Evolutionary conservation across 1,140 invertebrate genomes (phyloP).

Genomic region (Hycleus cichorii): DNA sequence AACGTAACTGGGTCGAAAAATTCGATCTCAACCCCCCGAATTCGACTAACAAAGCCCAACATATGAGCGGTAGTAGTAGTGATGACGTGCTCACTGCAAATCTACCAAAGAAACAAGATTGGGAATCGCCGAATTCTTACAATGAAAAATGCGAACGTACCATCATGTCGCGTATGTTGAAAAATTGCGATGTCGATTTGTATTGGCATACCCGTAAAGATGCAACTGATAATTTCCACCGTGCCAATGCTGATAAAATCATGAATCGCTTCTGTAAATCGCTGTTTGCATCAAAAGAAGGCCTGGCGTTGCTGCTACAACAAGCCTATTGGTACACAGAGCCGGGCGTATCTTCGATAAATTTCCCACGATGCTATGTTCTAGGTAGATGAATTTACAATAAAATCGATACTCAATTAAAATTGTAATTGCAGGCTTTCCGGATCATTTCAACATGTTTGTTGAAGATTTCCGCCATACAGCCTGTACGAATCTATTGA

Average conservation of each 20-base stretch:
- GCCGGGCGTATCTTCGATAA: slow-evolving; percentile 66
- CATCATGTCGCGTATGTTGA: slow-evolving; percentile 57
- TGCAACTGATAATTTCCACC: slow-evolving; percentile 60
- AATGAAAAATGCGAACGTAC: slow-evolving; percentile 49
- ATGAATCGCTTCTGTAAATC: slow-evolving; percentile 74
- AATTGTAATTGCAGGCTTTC: slow-evolving; percentile 36
- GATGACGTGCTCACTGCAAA: slow-evolving; percentile 38
- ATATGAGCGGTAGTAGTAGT: too few relatives aligned
- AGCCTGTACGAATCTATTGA: slow-evolving; percentile 74
- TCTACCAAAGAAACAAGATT: slow-evolving; percentile 45
- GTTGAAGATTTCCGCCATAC: slow-evolving; percentile 85
- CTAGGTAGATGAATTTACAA: slow-evolving; percentile 41
- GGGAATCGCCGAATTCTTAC: slow-evolving; percentile 36
- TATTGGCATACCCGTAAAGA: slow-evolving; percentile 83
- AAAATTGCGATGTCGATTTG: slow-evolving; percentile 66
- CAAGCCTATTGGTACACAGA: slow-evolving; percentile 88
- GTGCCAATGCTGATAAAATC: slow-evolving; percentile 55
- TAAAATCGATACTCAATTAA: background rate
- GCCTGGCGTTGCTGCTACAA: slow-evolving; percentile 70
- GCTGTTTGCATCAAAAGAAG: slow-evolving; percentile 85
- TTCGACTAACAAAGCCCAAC: slow-evolving; percentile 10
- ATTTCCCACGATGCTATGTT: slow-evolving; percentile 83
- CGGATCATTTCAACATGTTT: slow-evolving; percentile 81
- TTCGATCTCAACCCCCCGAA: slow-evolving; percentile 39
- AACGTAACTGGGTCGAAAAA: slow-evolving; percentile 58